Percentiles rank a stretch among this genome's conserved stretches.
These are phyloP conservation scores for Hylomyscus alleni DNA, from an alignment of 2,797 vertebrate genomes.

Conservation along the genomic window DNA sequence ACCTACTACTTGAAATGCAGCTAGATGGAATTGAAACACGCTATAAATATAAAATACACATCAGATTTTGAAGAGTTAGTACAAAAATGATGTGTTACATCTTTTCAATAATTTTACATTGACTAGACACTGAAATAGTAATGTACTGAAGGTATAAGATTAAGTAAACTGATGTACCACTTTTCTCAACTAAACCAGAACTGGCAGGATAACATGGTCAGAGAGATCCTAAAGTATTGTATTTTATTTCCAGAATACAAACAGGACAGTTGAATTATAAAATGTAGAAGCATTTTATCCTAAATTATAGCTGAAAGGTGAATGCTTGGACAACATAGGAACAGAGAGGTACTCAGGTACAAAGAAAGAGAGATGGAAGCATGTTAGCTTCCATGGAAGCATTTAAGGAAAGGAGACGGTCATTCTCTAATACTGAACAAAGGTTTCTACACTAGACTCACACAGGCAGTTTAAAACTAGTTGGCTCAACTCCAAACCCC, in stretches of 20 bases:
- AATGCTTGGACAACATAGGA: not conserved
- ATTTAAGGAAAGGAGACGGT: not conserved
- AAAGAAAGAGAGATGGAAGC: not conserved
- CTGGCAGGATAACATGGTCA: conserved; percentile 52
- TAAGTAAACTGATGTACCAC: conserved; percentile 15
- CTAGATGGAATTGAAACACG: conserved; percentile 22
- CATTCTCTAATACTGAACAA: conserved; percentile 51
- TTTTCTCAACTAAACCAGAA: conserved; percentile 66
- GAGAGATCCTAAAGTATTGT: conserved; percentile 37
- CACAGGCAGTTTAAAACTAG: not conserved
- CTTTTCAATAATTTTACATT: conserved; percentile 43
- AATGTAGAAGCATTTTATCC: conserved; percentile 27
- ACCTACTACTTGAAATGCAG: not conserved
- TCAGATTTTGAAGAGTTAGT: not conserved
- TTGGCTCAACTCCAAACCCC: conserved; percentile 12
- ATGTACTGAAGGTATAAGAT: not conserved
- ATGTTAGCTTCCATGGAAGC: no score
- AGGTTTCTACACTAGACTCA: conserved; percentile 47
- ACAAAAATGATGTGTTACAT: not conserved
- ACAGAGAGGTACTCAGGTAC: not conserved
- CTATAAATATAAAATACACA: conserved; percentile 37
- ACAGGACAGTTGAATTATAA: conserved; percentile 39
- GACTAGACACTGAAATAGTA: conserved; percentile 51
- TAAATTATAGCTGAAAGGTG: conserved; percentile 30
- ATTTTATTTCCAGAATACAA: conserved; percentile 57